Evolutionary conservation across 2,113 vertebrate species (phyloP).

Genomic region (Neoarius graeffei): DNA sequence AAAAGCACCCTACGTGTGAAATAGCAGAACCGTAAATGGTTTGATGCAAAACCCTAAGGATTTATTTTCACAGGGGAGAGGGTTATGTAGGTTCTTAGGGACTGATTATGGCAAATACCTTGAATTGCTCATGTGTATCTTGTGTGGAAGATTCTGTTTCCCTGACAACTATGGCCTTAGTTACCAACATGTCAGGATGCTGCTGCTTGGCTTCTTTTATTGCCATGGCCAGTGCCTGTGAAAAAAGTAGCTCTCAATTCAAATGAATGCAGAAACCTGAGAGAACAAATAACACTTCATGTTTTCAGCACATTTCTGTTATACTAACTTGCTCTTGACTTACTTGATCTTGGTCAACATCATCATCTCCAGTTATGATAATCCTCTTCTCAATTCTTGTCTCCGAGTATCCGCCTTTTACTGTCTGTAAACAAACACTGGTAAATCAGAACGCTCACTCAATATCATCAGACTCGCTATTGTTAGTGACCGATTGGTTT

Average conservation of each 20-base stretch:
- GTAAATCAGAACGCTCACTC: background rate
- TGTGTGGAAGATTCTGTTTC: conserved; percentile 95
- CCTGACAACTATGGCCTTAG: conserved; percentile 98
- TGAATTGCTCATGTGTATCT: conserved; percentile 82
- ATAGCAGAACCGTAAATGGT: background rate
- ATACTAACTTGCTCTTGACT: conserved; percentile 16
- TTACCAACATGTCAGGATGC: conserved; percentile 99
- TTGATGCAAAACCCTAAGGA: conserved; percentile 13
- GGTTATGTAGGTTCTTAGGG: conserved; percentile 25
- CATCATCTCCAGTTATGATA: conserved; percentile 98
- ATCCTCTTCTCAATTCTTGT: conserved; percentile 98
- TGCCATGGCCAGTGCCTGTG: conserved; percentile 93
- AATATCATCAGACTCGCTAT: background rate
- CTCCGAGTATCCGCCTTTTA: conserved; percentile 98
- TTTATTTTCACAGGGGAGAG: conserved; percentile 15
- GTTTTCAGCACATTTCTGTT: background rate
- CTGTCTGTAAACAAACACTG: conserved; percentile 77
- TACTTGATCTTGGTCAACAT: conserved; percentile 99
- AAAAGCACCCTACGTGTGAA: background rate
- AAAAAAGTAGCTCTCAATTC: conserved; percentile 36
- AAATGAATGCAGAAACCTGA: background rate
- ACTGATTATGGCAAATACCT: conserved; percentile 74
- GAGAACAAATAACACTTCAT: background rate
- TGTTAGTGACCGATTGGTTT: background rate
- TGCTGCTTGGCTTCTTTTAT: conserved; percentile 98